Conservation (phyloP, 1,140 invertebrate species). For the Halesus radiatus region DNA sequence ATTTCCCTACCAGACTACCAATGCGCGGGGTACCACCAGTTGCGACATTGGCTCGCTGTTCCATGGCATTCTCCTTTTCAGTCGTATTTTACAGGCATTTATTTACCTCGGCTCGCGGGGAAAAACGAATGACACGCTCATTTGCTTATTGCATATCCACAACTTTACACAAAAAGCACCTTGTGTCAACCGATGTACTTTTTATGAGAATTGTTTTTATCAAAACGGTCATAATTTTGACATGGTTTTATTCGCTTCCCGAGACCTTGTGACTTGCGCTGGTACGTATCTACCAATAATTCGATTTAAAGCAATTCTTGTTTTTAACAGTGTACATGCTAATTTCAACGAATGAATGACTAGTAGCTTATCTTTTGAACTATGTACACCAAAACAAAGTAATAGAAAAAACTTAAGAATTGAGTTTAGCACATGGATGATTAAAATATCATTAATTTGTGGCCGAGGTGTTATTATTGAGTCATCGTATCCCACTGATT, state of each 20-base stretch:
- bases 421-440: no score
- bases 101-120: neutral
- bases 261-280: neutral
- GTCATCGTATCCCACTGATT: no score
- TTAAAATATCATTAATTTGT: no score
- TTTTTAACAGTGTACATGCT: no score
- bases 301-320: no score
- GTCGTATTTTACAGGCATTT: neutral
- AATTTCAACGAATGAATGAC: no score
- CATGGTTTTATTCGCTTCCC: neutral
- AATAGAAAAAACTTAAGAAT: no score
- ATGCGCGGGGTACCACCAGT: neutral
- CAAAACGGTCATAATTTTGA: neutral
- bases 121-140: slow-evolving; percentile 10
- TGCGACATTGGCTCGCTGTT: slow-evolving; percentile 2
- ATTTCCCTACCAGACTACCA: neutral
- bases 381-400: no score
- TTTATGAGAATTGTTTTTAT: neutral
- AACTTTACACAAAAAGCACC: neutral
- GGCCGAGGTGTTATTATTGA: no score
- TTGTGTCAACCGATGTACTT: neutral
- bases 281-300: no score
- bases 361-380: no score
- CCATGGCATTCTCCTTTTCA: neutral
- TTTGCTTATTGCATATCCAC: neutral